phyloP scores from a whole-genome alignment of 2,888 invertebrate species.

The Chorisops tibialis region DNA sequence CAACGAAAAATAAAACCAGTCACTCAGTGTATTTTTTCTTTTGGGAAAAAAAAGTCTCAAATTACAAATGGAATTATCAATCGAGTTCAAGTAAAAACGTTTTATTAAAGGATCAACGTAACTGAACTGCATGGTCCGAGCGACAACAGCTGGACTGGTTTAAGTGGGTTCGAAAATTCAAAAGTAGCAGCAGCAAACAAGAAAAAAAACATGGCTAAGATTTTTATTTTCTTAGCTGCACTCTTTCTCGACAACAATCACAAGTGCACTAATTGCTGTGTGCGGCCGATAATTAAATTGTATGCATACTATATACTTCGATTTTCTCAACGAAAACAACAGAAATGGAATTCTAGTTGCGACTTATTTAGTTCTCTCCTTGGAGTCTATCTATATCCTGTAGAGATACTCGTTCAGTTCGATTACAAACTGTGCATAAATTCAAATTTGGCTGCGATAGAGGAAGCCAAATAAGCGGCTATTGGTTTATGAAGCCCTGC shows the following conservation, averaged over 20 bases:
- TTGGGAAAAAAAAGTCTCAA: too few species aligned
- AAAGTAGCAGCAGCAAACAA: too few species aligned
- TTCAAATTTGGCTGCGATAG: constrained; percentile 34
- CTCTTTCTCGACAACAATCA: not conserved
- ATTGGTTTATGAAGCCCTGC: constrained; percentile 35
- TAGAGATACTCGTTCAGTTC: not conserved
- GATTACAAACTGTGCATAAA: constrained; percentile 25
- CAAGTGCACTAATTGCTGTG: constrained; percentile 13
- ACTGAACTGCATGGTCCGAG: too few species aligned
- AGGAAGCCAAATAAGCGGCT: constrained; percentile 33
- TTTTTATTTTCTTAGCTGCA: constrained; percentile 17
- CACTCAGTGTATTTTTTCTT: too few species aligned
- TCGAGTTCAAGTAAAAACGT: too few species aligned
- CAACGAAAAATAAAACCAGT: too few species aligned
- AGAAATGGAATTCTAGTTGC: not conserved
- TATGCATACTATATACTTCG: too few species aligned
- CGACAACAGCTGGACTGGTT: too few species aligned
- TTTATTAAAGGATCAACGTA: too few species aligned
- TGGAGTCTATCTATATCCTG: not conserved
- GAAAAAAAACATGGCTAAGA: too few species aligned
- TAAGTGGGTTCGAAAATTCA: too few species aligned
- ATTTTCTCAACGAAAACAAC: constrained; percentile 8
- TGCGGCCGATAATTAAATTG: constrained; percentile 21
- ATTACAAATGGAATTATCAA: too few species aligned
- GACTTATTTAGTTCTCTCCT: not conserved